Evolutionary conservation across 1,140 invertebrate genomes (phyloP), one percentile per base, ranked within the genome.

Genomic region (Cydia strobilella): DNA sequence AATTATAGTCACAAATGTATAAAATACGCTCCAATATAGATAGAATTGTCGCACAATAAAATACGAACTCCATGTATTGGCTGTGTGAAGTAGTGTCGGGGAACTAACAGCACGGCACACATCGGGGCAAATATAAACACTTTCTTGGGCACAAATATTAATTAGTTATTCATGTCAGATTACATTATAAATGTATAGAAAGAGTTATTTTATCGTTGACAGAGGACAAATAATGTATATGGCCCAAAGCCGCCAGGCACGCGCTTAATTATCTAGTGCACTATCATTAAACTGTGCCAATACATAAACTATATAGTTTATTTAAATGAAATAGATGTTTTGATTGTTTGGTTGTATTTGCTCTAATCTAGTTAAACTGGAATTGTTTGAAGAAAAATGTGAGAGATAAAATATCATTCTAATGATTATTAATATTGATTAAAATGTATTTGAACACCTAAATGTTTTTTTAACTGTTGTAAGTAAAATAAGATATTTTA

Each of bases 401-500:
- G 9, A 23, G 23, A 59, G 20, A 59, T n/a, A 59, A 59, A 59
- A 23, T 59, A 59, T 12, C 2, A 59, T 10, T 59, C 2, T 59
- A 18, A 23, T 23, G n/a, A 59, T 59, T 10, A 59, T 7, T 54
- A 7, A 9, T n/a, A 18, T 59, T 59, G 20, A 18, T 20, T 20
- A 23, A 18, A 51, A 51, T 20, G 18, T 59, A 12, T 10, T 10
- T 59, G 0, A 7, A 59, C 23, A 59, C 9, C 9, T 59, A n/a
- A 23, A 59, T 59, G 54, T 59, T 59, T 20, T 59, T 59, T 59
- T 23, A 59, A 20, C 54, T 59, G 54, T 59, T 59, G 54, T 23
- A 54, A 54, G 51, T 54, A 59, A 23, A 59, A 59, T 59, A 59
- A 23, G 9, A 59, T 59, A 59, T 59, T 59, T 59, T 23, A 59